phyloP scores from a whole-genome alignment of 2,113 vertebrate species.

The Pachycephala philippinensis region DNA sequence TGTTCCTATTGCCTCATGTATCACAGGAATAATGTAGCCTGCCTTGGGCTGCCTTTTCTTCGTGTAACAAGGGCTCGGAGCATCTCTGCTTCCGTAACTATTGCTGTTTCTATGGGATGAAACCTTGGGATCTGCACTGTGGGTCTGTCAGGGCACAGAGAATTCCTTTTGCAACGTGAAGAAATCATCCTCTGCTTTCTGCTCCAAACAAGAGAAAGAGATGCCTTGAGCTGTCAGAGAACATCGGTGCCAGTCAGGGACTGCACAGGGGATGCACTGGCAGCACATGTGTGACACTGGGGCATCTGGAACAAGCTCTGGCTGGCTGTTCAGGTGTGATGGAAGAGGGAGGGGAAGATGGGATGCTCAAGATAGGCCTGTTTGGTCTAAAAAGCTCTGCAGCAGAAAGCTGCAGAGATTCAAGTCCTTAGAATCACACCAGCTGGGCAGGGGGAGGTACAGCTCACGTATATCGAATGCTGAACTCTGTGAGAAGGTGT shows the following conservation, averaged over 20 bases:
- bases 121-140: not conserved
- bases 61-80: not conserved
- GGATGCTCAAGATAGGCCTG: not conserved
- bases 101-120: not conserved
- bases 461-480: rapidly evolving
- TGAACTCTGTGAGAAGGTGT: not conserved
- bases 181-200: not conserved
- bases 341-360: not conserved
- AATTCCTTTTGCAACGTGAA: not conserved
- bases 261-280: not conserved
- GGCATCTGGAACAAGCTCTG: not conserved
- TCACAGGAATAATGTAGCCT: not conserved
- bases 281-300: not conserved
- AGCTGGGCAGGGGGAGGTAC: not conserved
- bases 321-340: not conserved
- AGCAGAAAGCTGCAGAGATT: not conserved
- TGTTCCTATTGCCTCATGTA: not conserved
- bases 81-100: not conserved
- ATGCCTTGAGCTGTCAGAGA: not conserved
- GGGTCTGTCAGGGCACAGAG: rapidly evolving
- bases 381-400: not conserved
- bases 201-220: not conserved
- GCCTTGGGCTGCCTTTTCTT: not conserved
- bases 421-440: not conserved
- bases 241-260: rapidly evolving